Conservation (phyloP, 2,888 invertebrate species). For the Chrysolina oricalcia region DNA sequence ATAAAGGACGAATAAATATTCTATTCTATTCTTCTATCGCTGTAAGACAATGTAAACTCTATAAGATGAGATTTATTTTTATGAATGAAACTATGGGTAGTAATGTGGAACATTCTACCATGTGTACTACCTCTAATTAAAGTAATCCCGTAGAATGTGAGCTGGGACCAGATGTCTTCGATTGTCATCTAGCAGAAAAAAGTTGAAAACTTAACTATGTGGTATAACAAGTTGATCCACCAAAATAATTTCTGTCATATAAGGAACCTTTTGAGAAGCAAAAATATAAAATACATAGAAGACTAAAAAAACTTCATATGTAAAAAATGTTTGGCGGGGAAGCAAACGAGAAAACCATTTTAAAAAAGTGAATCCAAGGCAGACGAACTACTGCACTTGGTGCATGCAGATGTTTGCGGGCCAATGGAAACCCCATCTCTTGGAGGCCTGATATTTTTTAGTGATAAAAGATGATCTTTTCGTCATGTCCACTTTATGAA, state of each 20-base stretch:
- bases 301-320: constrained; percentile 30
- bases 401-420: too few species aligned
- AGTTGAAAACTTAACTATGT: constrained; percentile 29
- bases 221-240: constrained; percentile 42
- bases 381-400: constrained; percentile 32
- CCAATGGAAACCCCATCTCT: constrained; percentile 20
- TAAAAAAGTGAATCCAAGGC: constrained; percentile 38
- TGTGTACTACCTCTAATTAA: not conserved
- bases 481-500: constrained; percentile 30
- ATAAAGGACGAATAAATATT: too few species aligned
- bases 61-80: constrained; percentile 27
- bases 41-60: constrained; percentile 42
- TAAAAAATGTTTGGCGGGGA: constrained; percentile 43
- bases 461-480: constrained; percentile 52
- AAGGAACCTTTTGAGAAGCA: not conserved
- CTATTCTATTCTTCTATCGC: too few species aligned
- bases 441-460: constrained; percentile 37
- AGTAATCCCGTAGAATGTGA: constrained; percentile 3
- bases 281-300: constrained; percentile 24
- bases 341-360: constrained; percentile 41
- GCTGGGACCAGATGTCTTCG: not conserved
- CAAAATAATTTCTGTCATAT: constrained; percentile 38
- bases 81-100: constrained; percentile 10
- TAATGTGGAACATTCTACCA: constrained; percentile 9
- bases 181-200: constrained; percentile 10